A percentile compares a stretch with the other conserved stretches of the same genome.
phyloP scores from a whole-genome alignment of 2,113 vertebrate species.

The Chaetorhynchus papuensis region DNA sequence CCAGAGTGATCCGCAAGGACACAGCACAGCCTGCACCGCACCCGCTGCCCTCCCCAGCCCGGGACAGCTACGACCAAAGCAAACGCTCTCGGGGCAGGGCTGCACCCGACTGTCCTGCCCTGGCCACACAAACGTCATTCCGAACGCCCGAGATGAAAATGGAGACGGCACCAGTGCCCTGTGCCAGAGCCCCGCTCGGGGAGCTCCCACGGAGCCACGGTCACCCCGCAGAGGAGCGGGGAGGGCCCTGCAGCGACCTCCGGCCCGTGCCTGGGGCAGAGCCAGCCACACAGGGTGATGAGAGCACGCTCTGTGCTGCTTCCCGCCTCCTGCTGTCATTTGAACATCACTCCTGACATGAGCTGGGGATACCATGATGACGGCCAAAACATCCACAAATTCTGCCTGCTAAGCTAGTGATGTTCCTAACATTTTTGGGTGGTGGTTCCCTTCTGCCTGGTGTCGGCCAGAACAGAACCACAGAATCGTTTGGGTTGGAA shows the following conservation, averaged over 20 bases:
- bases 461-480: background rate
- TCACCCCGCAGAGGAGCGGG: background rate
- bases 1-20: background rate
- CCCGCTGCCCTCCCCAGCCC: accelerated
- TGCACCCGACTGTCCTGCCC: background rate
- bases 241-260: accelerated
- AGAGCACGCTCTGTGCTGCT: accelerated
- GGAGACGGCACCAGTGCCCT: accelerated
- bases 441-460: background rate
- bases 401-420: background rate
- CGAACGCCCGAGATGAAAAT: background rate
- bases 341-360: background rate
- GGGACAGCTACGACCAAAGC: accelerated
- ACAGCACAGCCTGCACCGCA: background rate
- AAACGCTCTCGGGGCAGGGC: background rate
- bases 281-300: accelerated
- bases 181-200: background rate
- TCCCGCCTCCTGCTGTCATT: accelerated
- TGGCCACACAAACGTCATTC: accelerated
- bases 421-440: background rate
- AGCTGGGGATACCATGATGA: accelerated
- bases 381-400: background rate
- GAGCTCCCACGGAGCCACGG: background rate
- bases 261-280: accelerated
- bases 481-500: background rate